Conservation (phyloP, 2,797 vertebrate species). For the Zenarchopterus dispar region DNA sequence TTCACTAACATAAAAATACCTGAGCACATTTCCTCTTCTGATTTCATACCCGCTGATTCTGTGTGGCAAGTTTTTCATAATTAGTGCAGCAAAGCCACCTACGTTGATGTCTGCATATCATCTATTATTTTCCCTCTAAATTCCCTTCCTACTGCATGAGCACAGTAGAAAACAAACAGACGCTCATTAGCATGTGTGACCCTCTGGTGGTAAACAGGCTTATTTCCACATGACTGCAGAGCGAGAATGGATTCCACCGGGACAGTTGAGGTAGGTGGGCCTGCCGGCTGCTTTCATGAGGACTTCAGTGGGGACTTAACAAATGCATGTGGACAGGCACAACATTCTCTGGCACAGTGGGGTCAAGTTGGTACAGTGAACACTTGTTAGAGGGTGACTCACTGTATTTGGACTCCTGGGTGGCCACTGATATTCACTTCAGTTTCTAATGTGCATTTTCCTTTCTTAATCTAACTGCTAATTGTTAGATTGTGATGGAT, state of each 20-base stretch:
- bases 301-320: constrained; percentile 79
- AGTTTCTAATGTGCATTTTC: constrained; percentile 71
- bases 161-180: constrained; percentile 81
- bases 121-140: constrained; percentile 74
- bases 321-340: constrained; percentile 84
- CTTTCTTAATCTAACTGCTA: constrained; percentile 55
- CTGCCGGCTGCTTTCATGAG: constrained; percentile 71
- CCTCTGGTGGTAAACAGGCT: constrained; percentile 80
- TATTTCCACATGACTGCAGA: constrained; percentile 82
- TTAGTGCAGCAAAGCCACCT: constrained; percentile 65
- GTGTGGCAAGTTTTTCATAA: constrained; percentile 63
- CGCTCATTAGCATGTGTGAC: constrained; percentile 84
- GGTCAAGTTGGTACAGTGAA: constrained; percentile 79
- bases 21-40: constrained; percentile 56
- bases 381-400: constrained; percentile 75
- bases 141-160: constrained; percentile 78
- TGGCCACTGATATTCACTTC: constrained; percentile 78
- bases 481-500: constrained; percentile 76
- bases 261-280: constrained; percentile 85
- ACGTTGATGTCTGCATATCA: constrained; percentile 69
- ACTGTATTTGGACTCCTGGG: constrained; percentile 80
- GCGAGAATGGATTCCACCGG: constrained; percentile 77
- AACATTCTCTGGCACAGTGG: constrained; percentile 73
- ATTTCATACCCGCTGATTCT: constrained; percentile 68
- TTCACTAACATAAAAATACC: constrained; percentile 38